Conservation (phyloP, 2,888 invertebrate genomes). For the Theretra japonica region DNA sequence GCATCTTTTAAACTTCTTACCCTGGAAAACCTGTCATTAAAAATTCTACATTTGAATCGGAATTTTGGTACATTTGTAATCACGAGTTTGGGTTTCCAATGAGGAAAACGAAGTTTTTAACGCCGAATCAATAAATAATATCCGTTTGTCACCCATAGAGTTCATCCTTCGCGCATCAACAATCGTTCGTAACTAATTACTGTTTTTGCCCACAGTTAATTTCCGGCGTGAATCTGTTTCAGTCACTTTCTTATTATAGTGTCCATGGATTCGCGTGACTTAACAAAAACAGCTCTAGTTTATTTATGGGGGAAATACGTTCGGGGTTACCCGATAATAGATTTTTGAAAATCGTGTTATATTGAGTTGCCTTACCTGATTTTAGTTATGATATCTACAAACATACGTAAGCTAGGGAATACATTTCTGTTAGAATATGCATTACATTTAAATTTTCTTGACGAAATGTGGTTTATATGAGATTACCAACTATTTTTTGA, state of each 20-base stretch:
- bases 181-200: slow-evolving; percentile 55
- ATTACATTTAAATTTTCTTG: too few species aligned
- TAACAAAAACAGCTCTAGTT: slow-evolving; percentile 11
- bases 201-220: slow-evolving; percentile 52
- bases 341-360: neutral
- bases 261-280: slow-evolving; percentile 46
- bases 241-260: slow-evolving; percentile 54
- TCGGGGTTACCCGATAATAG: neutral
- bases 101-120: slow-evolving; percentile 6
- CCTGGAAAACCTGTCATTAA: too few species aligned
- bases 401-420: too few species aligned
- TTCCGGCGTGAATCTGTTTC: slow-evolving; percentile 50
- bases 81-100: neutral
- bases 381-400: too few species aligned
- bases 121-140: neutral
- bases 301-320: slow-evolving; percentile 20
- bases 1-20: too few species aligned
- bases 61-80: too few species aligned
- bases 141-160: slow-evolving; percentile 41
- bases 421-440: too few species aligned
- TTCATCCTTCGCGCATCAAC: slow-evolving; percentile 53
- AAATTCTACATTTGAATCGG: too few species aligned
- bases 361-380: neutral
- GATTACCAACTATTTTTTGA: too few species aligned
- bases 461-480: too few species aligned